These are phyloP conservation scores for Tortricodes alternella DNA, from an alignment of 2,888 invertebrate genomes.

Conservation along the genomic window DNA sequence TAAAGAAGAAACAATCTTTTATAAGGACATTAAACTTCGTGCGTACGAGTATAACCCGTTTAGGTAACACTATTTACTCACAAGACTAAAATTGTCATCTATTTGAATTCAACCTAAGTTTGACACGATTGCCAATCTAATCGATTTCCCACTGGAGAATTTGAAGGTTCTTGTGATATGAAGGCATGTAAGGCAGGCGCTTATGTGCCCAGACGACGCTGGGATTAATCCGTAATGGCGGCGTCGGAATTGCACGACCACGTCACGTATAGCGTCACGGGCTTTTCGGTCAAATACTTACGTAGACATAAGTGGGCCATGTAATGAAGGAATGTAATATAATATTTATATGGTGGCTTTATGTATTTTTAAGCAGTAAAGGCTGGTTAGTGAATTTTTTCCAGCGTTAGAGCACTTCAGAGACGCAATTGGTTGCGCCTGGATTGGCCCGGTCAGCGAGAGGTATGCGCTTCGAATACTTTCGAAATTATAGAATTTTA, in stretches of 20 bases:
- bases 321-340: neutral
- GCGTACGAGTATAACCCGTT: too few species aligned
- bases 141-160: conserved; percentile 13
- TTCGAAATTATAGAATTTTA: too few species aligned
- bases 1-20: too few species aligned
- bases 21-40: too few species aligned
- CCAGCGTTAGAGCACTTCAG: too few species aligned
- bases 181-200: conserved; percentile 12
- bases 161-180: conserved; percentile 8
- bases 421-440: too few species aligned
- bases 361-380: neutral
- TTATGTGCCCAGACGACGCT: conserved; percentile 9
- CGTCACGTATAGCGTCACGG: conserved; percentile 7
- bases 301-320: neutral
- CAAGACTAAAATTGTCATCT: too few species aligned
- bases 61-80: too few species aligned
- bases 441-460: too few species aligned
- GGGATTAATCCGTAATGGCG: conserved; percentile 9
- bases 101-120: neutral
- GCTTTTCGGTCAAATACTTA: neutral
- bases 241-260: conserved; percentile 10
- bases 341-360: neutral
- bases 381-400: too few species aligned
- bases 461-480: too few species aligned
- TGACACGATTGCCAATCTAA: too few species aligned